Evolutionary conservation across 2,888 invertebrate genomes (phyloP).

Genomic region (Mechanitis mazaeus): DNA sequence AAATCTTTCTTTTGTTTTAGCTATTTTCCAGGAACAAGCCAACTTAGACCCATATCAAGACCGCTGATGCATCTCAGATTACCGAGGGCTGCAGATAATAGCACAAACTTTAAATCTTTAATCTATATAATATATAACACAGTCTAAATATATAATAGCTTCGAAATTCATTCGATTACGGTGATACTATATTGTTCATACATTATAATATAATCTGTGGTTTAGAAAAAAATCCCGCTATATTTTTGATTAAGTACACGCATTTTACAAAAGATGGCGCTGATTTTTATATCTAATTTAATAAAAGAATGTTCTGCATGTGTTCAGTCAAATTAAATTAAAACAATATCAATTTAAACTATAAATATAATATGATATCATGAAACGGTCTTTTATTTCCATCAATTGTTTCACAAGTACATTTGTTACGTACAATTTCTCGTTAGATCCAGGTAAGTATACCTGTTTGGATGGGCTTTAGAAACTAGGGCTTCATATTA

Average conservation of each 20-base stretch:
- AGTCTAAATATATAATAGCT: no score
- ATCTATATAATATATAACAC: no score
- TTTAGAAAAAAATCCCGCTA: no score
- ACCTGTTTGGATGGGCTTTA: conserved; percentile 2
- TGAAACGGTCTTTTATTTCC: not conserved
- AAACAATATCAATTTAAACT: no score
- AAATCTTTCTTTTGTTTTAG: not conserved
- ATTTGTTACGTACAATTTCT: not conserved
- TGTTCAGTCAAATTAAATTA: no score
- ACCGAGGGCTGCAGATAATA: conserved; percentile 3
- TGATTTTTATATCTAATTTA: no score
- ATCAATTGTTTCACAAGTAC: not conserved
- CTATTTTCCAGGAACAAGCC: conserved; percentile 5
- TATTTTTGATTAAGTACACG: no score
- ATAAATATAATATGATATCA: not conserved
- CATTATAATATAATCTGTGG: no score
- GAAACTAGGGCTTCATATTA: conserved; percentile 4
- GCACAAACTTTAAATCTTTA: not conserved
- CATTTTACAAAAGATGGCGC: no score
- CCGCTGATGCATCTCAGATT: conserved; percentile 4
- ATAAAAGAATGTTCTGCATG: no score
- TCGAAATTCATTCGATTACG: no score
- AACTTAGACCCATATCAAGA: conserved; percentile 3
- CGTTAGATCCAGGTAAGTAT: conserved; percentile 2
- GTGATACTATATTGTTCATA: no score